These are phyloP conservation scores for Lithophane ornitopus DNA, from an alignment of 2,888 invertebrate genomes.

Conservation along the genomic window DNA sequence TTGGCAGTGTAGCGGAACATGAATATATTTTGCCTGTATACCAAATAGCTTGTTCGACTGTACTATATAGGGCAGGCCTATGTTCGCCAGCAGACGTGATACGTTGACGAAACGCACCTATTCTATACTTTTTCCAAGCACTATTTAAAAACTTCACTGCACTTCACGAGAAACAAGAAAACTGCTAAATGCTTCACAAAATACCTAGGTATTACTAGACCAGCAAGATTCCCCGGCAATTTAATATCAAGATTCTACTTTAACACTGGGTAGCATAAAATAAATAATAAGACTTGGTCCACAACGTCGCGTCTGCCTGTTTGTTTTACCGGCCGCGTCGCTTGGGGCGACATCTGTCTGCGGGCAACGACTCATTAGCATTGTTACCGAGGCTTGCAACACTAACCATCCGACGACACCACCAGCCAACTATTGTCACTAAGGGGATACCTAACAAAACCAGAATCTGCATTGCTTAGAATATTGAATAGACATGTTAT, in stretches of 20 bases:
- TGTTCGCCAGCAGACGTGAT: background rate
- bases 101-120: no score
- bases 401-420: slow-evolving; percentile 32
- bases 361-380: slow-evolving; percentile 75
- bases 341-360: slow-evolving; percentile 71
- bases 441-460: slow-evolving; percentile 39
- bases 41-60: no score
- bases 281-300: slow-evolving; percentile 41
- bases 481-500: slow-evolving; percentile 27
- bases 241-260: slow-evolving; percentile 14
- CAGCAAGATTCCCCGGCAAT: background rate
- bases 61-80: background rate
- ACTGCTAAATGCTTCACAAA: background rate
- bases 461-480: slow-evolving; percentile 41
- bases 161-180: background rate
- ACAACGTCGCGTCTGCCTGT: slow-evolving; percentile 37
- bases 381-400: slow-evolving; percentile 65
- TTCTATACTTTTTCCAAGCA: background rate
- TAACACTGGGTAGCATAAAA: slow-evolving; percentile 5
- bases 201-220: background rate
- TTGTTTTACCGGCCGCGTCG: slow-evolving; percentile 46
- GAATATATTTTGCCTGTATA: no score
- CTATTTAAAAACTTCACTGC: background rate
- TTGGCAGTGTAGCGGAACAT: no score
- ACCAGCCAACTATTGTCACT: slow-evolving; percentile 45